Evolutionary conservation across 2,113 vertebrate species (phyloP), one percentile per base, ranked within the genome.

Genomic region (Nothobranchius furzeri): DNA sequence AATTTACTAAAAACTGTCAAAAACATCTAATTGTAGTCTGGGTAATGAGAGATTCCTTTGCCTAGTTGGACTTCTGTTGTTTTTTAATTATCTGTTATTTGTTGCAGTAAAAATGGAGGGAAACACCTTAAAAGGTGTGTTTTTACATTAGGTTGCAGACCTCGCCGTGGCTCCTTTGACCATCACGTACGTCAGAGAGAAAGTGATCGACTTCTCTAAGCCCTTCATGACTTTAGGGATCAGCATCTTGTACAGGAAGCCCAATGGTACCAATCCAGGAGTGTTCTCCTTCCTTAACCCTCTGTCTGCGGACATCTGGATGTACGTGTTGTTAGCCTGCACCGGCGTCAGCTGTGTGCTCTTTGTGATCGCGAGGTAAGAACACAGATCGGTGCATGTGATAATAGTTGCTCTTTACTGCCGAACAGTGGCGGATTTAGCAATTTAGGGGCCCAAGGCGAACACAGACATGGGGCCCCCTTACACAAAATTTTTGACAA

Each of bases 161-260:
- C 91, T 99, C 55, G 98, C 98, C 0, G 97, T 99, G 75, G 96
- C 98, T 73, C 96, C 98, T 11, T 89, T 99, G 60, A 99, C 98
- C 86, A 99, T 99, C 64, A 99, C 97, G 43, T 98, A 98, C 0
- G 96, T 99, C 6, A 89, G 98, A 68, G 98, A 99, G 93, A 98
- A 98, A 69, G 93, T 94, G 59, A 98, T 99, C 9, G 98, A 99
- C 85, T 99, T 99, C 89, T 99, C 98, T 78, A 98, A 99, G 87
- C 98, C 98, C 50, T 99, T 99, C 90, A 98, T 99, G 98, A 98
- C 98, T 0, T 86, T 99, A 73, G 98, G 98, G 9, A 99, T 99
- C 91, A 97, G 98, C 66, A 98, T 99, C 70, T 90, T 99, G 68
- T 99, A 99, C 88, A 94, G 95, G 42, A 98, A 98, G 73, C 97